A percentile compares a stretch with the other conserved stretches of the same genome.
These are phyloP conservation scores for Agapostemon virescens DNA, from an alignment of 2,888 invertebrate species.

Conservation along the genomic window DNA sequence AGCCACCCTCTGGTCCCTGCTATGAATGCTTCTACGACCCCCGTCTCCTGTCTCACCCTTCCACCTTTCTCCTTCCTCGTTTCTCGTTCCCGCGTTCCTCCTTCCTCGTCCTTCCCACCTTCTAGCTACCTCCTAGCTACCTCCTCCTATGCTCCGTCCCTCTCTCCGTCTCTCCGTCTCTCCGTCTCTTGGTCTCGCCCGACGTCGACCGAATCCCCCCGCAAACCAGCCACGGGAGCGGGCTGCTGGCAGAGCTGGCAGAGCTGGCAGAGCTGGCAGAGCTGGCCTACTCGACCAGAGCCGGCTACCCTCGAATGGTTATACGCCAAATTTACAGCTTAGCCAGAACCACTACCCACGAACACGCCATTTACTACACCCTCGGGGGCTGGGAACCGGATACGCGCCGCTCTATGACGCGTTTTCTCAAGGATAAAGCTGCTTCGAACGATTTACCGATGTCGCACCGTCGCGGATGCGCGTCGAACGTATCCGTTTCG, in stretches of 20 bases:
- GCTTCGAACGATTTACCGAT: slow-evolving; percentile 41
- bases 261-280: slow-evolving; percentile 20
- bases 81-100: neutral
- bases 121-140: no score
- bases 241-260: slow-evolving; percentile 6
- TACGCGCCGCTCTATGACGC: slow-evolving; percentile 48
- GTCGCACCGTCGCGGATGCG: slow-evolving; percentile 22
- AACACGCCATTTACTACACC: slow-evolving; percentile 62
- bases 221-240: slow-evolving; percentile 53
- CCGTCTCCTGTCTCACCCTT: slow-evolving; percentile 67
- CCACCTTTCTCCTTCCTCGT: slow-evolving; percentile 2
- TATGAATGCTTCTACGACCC: slow-evolving; percentile 78
- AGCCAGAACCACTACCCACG: slow-evolving; percentile 64
- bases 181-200: neutral
- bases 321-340: slow-evolving; percentile 79
- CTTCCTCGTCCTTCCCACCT: no score
- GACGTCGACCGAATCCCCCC: slow-evolving; percentile 21
- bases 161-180: neutral
- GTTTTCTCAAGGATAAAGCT: slow-evolving; percentile 59
- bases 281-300: slow-evolving; percentile 68
- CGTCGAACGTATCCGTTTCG: neutral
- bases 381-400: slow-evolving; percentile 49
- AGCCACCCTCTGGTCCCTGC: slow-evolving; percentile 77
- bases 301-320: slow-evolving; percentile 73
- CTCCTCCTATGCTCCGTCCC: neutral